Conservation (phyloP, 2,797 vertebrate genomes). For the Pyrocephalus nanus region DNA sequence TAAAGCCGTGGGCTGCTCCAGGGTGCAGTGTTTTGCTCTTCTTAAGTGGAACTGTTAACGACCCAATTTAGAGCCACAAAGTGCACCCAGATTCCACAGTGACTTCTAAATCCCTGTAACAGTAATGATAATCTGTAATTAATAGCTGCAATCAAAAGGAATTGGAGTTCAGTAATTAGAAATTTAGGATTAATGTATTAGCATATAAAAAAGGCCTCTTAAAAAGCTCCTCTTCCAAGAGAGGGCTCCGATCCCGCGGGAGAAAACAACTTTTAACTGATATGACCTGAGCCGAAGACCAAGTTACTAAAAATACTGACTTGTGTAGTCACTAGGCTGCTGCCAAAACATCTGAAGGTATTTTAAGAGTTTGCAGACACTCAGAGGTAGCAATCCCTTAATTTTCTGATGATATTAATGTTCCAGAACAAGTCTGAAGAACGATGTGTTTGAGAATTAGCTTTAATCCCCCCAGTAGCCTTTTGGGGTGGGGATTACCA, state of each 20-base stretch:
- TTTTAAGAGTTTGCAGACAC: not conserved
- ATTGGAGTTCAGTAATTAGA: slow-evolving; percentile 32
- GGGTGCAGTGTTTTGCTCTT: slow-evolving; percentile 50
- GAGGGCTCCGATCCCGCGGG: not conserved
- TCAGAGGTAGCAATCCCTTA: rapidly evolving
- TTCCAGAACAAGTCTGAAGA: not conserved
- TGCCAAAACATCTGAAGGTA: not conserved
- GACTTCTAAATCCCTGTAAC: slow-evolving; percentile 26
- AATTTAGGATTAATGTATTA: slow-evolving; percentile 54
- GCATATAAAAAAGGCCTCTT: not conserved
- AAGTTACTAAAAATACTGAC: slow-evolving; percentile 15
- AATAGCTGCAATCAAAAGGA: slow-evolving; percentile 44
- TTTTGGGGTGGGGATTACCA: not conserved
- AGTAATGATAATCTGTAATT: slow-evolving; percentile 62
- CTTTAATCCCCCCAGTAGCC: not conserved
- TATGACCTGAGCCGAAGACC: slow-evolving; percentile 3
- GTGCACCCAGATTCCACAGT: slow-evolving; percentile 24
- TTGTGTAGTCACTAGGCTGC: not conserved
- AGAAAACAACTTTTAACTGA: slow-evolving; percentile 10
- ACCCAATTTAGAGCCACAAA: slow-evolving; percentile 49
- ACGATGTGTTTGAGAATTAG: not conserved
- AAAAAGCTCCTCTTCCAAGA: not conserved
- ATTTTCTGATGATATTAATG: not conserved
- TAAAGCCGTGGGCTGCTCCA: slow-evolving; percentile 52
- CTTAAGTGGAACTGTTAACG: slow-evolving; percentile 66